Conservation (phyloP, 2,113 vertebrate species). For the Pangasianodon gigas region DNA sequence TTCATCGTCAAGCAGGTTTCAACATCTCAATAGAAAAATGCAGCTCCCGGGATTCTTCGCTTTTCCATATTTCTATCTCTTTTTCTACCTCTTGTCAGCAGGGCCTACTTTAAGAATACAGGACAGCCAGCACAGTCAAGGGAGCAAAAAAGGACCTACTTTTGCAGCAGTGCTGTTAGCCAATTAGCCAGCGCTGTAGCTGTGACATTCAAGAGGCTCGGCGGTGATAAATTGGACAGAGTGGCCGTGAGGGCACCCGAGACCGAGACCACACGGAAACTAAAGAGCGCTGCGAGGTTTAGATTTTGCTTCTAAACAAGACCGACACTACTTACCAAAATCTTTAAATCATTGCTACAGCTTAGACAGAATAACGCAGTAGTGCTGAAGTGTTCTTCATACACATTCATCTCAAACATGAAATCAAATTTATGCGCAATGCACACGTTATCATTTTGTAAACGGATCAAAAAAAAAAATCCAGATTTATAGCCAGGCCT, state of each 20-base stretch:
- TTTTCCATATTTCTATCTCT: background rate
- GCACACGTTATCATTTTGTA: slow-evolving; percentile 9
- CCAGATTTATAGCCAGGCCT: slow-evolving; percentile 43
- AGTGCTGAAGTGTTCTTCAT: background rate
- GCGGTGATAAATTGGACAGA: slow-evolving; percentile 33
- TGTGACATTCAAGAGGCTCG: slow-evolving; percentile 13
- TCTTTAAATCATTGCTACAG: background rate
- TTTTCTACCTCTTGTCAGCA: slow-evolving; percentile 8
- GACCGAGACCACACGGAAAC: slow-evolving; percentile 28
- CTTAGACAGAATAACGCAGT: slow-evolving; percentile 25
- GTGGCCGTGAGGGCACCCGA: slow-evolving; percentile 23
- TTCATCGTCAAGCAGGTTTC: background rate
- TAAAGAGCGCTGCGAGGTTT: background rate
- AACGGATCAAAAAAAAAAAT: slow-evolving; percentile 14
- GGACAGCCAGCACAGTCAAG: slow-evolving; percentile 11
- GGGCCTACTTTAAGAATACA: slow-evolving; percentile 26
- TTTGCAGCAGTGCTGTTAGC: slow-evolving; percentile 30
- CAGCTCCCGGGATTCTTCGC: background rate
- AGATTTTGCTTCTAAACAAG: background rate
- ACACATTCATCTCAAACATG: slow-evolving; percentile 4
- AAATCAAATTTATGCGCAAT: slow-evolving; percentile 31
- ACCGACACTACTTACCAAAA: background rate
- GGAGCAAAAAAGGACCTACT: slow-evolving; percentile 29
- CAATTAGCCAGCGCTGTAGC: slow-evolving; percentile 32
- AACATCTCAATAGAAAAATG: slow-evolving; percentile 2